Evolutionary conservation across 2,797 vertebrate species (phyloP), one percentile per base, ranked within the genome.

Genomic region (Lycodopsis pacificus): DNA sequence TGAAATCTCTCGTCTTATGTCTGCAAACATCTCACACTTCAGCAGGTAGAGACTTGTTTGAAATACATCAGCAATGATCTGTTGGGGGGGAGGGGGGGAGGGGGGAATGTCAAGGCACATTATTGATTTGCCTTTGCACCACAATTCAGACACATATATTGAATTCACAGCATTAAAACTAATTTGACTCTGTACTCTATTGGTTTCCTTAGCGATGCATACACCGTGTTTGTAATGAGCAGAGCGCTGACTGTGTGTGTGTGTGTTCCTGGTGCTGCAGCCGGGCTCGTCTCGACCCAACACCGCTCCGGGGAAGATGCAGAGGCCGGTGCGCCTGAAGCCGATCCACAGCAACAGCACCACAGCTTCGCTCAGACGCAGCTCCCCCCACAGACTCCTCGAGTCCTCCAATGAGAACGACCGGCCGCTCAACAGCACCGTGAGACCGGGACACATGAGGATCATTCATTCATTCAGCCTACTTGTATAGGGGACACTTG

Each of bases 301-400:
- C 73, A 97, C 97, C 0, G 97, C 97, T 53, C 97, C 97, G 0
- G 97, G 95, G 78, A 96, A 95, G 38, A 87, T 91, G 85, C 97
- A 96, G 79, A 94, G 93, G 48, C 96, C 95, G 0, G 83, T 92
- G 71, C 94, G 93, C 30, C 94, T 98, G 53, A 96, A 95, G 80
- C 97, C 96, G 0, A 94, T 97, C 59, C 90, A 70, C 13, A 83
- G 87, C 15, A 86, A 83, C 88, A 85, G 89, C 88, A 90, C 89
- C 20, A 74, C 77, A 1, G 91, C 90, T 4, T 87, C 92, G 17
- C 67, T 81, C 56, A 90, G 94, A 51, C 96, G 91, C 90, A 79
- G 88, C 71, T 89, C 94, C n/a, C 77, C 93, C 2, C 89, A 86
- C 85, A 94, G 86, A 65, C 79, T 64, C 56, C 87, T 69, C 0